Base-by-base conservation (phyloP, 2,113 vertebrate genomes). In the Hystrix cristata region DNA sequence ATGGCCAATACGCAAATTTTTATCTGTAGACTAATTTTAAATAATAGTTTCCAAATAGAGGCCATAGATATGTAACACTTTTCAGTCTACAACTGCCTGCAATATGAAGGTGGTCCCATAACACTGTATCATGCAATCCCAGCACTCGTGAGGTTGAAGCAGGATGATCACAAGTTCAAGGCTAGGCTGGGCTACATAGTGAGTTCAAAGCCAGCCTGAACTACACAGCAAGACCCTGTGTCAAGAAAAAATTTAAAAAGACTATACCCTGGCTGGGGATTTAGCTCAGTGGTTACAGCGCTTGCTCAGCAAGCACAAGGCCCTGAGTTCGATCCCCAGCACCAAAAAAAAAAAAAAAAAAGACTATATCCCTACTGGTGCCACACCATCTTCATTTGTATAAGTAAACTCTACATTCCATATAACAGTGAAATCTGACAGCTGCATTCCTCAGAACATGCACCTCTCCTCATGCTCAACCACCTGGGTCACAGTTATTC, bases 41-140 rank as follows among this genome's bases (percentile, higher is more conserved):
- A 43, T 76, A 80, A 51, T 10, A 85, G 59, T 85, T 91, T 87
- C 78, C 76, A 59, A 96, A 88, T 67, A 91, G 96, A 95, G 9
- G 67, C n/a, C 21, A 95, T 1, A 93, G 16, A 43, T 48, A 46
- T 46, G 43, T 46, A 74, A 74, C 25, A 74, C 71, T 46, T 25
- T 46, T 46, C 71, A 46, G 19, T 46, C 1, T 46, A 27, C 48
- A 43, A 74, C 43, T 31, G 55, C 21, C 29, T 3, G 23, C 48
- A 59, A 29, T 59, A 46, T 34, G 29, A 60, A 60, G 29, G 10
- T 43, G n/a, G 4, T 87, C 67, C 51, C 11, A 29, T 72, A 31
- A 57, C 16, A 74, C n/a, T 21, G 0, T 55, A 55, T 15, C 25
- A 84, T 38, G 72, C 34, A 14, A 31, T 34, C 4, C 65, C 31